phyloP scores from a whole-genome alignment of 2,888 invertebrate genomes.

The Spilosoma lubricipeda region DNA sequence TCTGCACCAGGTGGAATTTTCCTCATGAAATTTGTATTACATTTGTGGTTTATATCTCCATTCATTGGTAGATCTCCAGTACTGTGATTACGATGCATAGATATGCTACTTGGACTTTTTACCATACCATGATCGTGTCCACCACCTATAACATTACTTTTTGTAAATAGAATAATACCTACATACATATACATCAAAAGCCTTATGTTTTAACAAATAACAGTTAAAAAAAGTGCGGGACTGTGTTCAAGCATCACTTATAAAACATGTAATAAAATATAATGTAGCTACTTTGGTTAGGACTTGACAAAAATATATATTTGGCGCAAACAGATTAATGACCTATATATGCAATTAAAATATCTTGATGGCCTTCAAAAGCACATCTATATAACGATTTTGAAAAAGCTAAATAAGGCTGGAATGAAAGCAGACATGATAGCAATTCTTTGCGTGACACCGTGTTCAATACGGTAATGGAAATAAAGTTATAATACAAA shows the following conservation, averaged over 20 bases:
- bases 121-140: slow-evolving; percentile 87
- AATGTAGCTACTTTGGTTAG: slow-evolving; percentile 22
- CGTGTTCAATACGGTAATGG: slow-evolving; percentile 35
- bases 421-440: slow-evolving; percentile 31
- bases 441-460: slow-evolving; percentile 34
- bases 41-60: slow-evolving; percentile 90
- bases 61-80: slow-evolving; percentile 87
- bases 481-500: slow-evolving; percentile 27
- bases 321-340: slow-evolving; percentile 21
- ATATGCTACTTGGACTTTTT: slow-evolving; percentile 93
- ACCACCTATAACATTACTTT: slow-evolving; percentile 68
- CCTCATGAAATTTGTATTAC: slow-evolving; percentile 96
- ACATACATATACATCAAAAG: slow-evolving; percentile 37
- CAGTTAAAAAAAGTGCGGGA: slow-evolving; percentile 31
- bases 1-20: slow-evolving; percentile 99
- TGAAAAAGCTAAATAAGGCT: slow-evolving; percentile 15
- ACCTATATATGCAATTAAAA: not conserved
- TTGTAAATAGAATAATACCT: slow-evolving; percentile 10
- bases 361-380: slow-evolving; percentile 13
- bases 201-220: slow-evolving; percentile 35
- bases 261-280: slow-evolving; percentile 24
- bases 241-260: slow-evolving; percentile 36
- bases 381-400: slow-evolving; percentile 11
- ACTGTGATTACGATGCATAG: slow-evolving; percentile 93
- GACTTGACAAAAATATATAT: slow-evolving; percentile 23